Base-by-base conservation (phyloP, 2,113 vertebrate genomes). In the Anthoscopus minutus region DNA sequence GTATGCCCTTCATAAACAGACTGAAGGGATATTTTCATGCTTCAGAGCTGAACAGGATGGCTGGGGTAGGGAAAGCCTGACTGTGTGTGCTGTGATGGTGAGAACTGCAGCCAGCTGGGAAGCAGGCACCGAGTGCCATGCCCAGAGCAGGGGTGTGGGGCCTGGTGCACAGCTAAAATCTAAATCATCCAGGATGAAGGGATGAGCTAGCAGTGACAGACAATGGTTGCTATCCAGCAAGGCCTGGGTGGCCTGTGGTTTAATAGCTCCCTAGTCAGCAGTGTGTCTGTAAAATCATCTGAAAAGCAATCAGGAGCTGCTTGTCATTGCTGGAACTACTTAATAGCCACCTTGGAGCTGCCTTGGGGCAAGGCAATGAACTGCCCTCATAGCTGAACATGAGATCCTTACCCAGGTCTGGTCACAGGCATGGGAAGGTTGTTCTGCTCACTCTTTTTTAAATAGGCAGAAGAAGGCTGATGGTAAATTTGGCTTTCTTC, bases 401-500 rank as follows among this genome's bases (percentile, higher is more conserved):
- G n/a, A 27, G 25, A 78, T 47, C 61, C 57, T 71, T 94, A 48
- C 33, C 53, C 37, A 31, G 61, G 16, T 77, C 67, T 88, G 40
- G 33, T 54, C 78, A 44, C 19, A 51, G 61, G 62, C 78, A 56
- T 0, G 0, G 28, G 38, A 56, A 78, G 33, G 31, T 54, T 71
- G 40, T 48, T 44, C 31, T 51, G 27, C 31, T 95, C 19, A 65
- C 16, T 54, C 56, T 74, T 56, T 62, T 87, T 74, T 40, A 61
- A 60, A 44, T 5, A 76, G 33, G 14, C n/a, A 67, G 60, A 77
- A 92, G 69, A 79, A 70, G 14, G 42, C 56, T 77, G 54, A 70
- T 18, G 45, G 42, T 70, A 65, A 64, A 53, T 81, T 95, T 91
- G 53, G 28, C 37, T 85, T 72, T 40, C 82, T 89, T 94, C 12